Evolutionary conservation across 2,797 vertebrate genomes (phyloP).

Genomic region (Acanthiza pusilla): DNA sequence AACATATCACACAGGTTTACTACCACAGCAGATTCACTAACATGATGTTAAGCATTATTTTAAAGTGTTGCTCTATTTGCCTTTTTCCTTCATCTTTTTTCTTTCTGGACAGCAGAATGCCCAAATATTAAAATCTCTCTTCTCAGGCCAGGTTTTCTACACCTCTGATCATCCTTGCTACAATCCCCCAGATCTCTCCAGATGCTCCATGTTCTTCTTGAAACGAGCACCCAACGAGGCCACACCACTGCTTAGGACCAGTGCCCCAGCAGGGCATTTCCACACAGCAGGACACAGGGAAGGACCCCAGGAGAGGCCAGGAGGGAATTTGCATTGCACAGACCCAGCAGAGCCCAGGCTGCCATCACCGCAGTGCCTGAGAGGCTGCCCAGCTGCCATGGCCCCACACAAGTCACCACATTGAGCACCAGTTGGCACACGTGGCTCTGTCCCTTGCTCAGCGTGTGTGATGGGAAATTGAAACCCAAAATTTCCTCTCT

Average conservation of each 20-base stretch:
- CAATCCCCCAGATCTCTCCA: not conserved
- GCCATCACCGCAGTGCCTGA: rapidly evolving
- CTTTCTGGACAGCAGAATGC: not conserved
- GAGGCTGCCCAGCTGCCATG: not conserved
- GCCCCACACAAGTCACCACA: no score
- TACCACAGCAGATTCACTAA: not conserved
- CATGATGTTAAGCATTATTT: not conserved
- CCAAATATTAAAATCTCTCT: not conserved
- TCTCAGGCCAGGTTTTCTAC: not conserved
- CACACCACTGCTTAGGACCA: not conserved
- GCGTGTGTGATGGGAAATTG: rapidly evolving
- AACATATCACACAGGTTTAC: not conserved
- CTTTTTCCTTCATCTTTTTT: not conserved
- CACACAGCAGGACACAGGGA: rapidly evolving
- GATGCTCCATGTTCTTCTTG: not conserved
- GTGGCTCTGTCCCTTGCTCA: rapidly evolving
- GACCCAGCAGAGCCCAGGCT: not conserved
- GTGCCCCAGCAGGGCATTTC: not conserved
- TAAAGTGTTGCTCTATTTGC: not conserved
- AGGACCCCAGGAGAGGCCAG: rapidly evolving
- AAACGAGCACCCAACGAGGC: not conserved
- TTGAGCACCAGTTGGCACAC: rapidly evolving
- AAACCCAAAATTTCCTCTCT: not conserved
- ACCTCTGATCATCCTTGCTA: not conserved
- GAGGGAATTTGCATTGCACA: rapidly evolving